phyloP scores from a whole-genome alignment of 1,140 invertebrate genomes.

The Manduca sexta region DNA sequence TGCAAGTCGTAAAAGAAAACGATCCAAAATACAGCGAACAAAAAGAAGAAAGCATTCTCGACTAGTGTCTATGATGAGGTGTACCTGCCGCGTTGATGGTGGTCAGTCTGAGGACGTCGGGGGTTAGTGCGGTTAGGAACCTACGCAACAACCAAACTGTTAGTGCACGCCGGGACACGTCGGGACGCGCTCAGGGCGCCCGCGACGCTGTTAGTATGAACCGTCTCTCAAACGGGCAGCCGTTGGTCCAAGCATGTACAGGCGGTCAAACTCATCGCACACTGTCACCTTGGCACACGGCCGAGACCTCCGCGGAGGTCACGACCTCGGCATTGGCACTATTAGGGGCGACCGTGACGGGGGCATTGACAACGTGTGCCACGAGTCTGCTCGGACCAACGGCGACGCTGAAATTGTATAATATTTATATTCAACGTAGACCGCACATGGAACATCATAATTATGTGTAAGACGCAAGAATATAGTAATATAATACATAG shows the following conservation, averaged over 20 bases:
- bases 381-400: conserved; percentile 72
- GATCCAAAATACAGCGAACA: conserved; percentile 28
- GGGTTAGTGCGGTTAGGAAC: conserved; percentile 73
- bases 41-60: conserved; percentile 64
- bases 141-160: conserved; percentile 45
- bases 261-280: conserved; percentile 12
- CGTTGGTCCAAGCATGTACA: conserved; percentile 59
- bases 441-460: no score
- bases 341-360: conserved; percentile 57
- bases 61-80: conserved; percentile 8
- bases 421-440: no score
- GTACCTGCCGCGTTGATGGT: conserved; percentile 73
- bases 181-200: no score
- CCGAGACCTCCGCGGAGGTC: conserved; percentile 24
- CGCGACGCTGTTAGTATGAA: conserved; percentile 5
- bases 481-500: no score
- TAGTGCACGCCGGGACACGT: not conserved
- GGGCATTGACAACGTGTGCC: conserved; percentile 70
- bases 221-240: conserved; percentile 27
- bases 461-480: no score
- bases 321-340: conserved; percentile 35
- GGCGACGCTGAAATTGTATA: conserved; percentile 50
- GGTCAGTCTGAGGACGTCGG: conserved; percentile 71
- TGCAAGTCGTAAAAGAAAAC: conserved; percentile 9
- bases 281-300: conserved; percentile 11